Conservation (phyloP, 2,888 invertebrate genomes). For the Rhamnusium bicolor region DNA sequence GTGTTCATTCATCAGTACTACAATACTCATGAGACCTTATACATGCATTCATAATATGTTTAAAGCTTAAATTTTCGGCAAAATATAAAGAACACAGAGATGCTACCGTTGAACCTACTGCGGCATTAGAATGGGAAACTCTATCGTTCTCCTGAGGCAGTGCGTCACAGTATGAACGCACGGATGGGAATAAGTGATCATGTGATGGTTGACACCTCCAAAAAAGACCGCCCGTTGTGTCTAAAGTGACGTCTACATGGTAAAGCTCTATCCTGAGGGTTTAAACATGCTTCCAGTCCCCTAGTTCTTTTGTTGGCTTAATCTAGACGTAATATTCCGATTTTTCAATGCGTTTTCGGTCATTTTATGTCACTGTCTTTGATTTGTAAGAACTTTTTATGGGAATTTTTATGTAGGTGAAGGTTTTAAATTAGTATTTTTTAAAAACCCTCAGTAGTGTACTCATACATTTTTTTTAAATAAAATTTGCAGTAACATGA, state of each 20-base stretch:
- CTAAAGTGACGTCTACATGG: constrained; percentile 67
- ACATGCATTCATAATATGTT: constrained; percentile 21
- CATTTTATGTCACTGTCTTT: constrained; percentile 38
- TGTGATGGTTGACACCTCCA: constrained; percentile 67
- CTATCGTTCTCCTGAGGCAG: constrained; percentile 2
- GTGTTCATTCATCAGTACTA: constrained; percentile 49
- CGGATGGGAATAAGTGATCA: constrained; percentile 67
- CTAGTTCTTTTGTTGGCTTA: constrained; percentile 45
- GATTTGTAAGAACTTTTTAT: constrained; percentile 38
- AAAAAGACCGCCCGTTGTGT: constrained; percentile 66
- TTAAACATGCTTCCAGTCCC: constrained; percentile 60
- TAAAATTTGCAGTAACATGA: too few relatives aligned
- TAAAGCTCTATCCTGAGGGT: constrained; percentile 65
- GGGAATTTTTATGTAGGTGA: constrained; percentile 16
- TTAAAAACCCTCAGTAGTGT: background rate
- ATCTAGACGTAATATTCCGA: constrained; percentile 47
- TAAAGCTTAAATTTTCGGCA: constrained; percentile 57
- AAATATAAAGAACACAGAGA: constrained; percentile 58
- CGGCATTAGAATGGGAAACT: constrained; percentile 47
- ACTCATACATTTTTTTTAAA: too few relatives aligned
- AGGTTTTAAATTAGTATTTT: background rate
- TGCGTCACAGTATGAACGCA: constrained; percentile 49
- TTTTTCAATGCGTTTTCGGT: constrained; percentile 44
- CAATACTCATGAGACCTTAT: constrained; percentile 43
- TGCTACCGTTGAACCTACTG: constrained; percentile 60